Percentiles rank a stretch among this genome's conserved stretches.
Evolutionary conservation across 2,888 invertebrate genomes (phyloP).

Genomic region (Horisme vitalbata): DNA sequence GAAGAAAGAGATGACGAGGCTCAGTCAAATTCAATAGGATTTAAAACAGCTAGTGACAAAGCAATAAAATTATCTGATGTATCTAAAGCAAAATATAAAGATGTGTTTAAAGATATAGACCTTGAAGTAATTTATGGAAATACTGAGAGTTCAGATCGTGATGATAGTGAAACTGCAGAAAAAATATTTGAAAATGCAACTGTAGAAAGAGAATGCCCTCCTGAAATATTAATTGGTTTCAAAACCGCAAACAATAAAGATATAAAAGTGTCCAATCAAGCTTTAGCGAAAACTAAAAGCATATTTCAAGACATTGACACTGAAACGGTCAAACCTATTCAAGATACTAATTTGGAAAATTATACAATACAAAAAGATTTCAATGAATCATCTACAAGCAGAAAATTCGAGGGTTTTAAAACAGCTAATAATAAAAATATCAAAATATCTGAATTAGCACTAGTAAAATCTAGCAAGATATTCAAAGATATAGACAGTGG

Average conservation of each 20-base stretch:
- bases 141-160: conserved; percentile 1
- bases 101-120: conserved; percentile 41
- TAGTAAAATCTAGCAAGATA: conserved; percentile 46
- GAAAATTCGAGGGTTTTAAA: conserved; percentile 49
- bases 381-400: conserved; percentile 14
- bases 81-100: conserved; percentile 38
- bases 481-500: conserved; percentile 22
- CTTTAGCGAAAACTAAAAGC: conserved; percentile 45
- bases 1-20: conserved; percentile 21
- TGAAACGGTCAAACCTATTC: neutral
- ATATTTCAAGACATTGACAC: conserved; percentile 46
- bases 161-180: neutral
- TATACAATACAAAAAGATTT: neutral
- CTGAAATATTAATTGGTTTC: conserved; percentile 31
- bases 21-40: conserved; percentile 33
- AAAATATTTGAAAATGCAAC: neutral
- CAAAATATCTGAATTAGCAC: conserved; percentile 48
- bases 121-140: conserved; percentile 1
- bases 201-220: neutral
- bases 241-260: conserved; percentile 54
- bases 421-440: conserved; percentile 64
- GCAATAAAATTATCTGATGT: conserved; percentile 43
- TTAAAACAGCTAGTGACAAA: conserved; percentile 55
- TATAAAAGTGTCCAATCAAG: conserved; percentile 44
- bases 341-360: neutral